Base-by-base conservation (phyloP, 2,888 invertebrate species). In the Palloptera scutellata region DNA sequence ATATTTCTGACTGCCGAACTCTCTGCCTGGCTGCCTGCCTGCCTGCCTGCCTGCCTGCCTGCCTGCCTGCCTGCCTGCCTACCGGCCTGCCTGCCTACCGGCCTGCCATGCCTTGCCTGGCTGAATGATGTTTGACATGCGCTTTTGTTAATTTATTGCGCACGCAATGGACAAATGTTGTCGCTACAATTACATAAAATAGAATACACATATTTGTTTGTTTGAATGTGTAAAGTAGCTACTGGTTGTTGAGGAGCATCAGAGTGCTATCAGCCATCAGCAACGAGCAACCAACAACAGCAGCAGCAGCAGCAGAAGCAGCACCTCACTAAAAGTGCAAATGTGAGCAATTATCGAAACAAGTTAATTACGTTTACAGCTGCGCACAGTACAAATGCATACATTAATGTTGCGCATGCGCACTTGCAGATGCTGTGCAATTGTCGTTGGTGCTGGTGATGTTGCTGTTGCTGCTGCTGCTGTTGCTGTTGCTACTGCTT, bases 91-190 rank as follows among this genome's bases (percentile, higher is more conserved):
- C 30, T 30, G 30, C 3, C 30, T 30, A 6, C 30, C 30, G 2
- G 2, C 2, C 6, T 30, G 30, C 30, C 30, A n/a, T 30, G n/a
- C n/a, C n/a, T 30, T 2, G 3, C 30, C 6, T 30, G 30, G 30
- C 30, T 30, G 30, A 30, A 30, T 30, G 30, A 30, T 30, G 30
- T 30, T 61, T 43, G 52, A n/a, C 19, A 15, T 41, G 30, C 64
- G 15, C 30, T 42, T 68, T 66, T 68, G 68, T 61, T 71, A 67
- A 70, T 72, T 72, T 72, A 71, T 68, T 67, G 74, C 73, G 72
- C 80, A 79, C 79, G 81, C 79, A 81, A 79, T 78, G 77, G 75
- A 74, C 74, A 81, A 79, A 81, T 77, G 78, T 79, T 80, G 79
- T 80, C 80, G 62, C 69, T 58, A 63, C 67, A 69, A 70, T 70